phyloP scores from a whole-genome alignment of 2,888 invertebrate genomes.

The Lasioglossum oenotherae region DNA sequence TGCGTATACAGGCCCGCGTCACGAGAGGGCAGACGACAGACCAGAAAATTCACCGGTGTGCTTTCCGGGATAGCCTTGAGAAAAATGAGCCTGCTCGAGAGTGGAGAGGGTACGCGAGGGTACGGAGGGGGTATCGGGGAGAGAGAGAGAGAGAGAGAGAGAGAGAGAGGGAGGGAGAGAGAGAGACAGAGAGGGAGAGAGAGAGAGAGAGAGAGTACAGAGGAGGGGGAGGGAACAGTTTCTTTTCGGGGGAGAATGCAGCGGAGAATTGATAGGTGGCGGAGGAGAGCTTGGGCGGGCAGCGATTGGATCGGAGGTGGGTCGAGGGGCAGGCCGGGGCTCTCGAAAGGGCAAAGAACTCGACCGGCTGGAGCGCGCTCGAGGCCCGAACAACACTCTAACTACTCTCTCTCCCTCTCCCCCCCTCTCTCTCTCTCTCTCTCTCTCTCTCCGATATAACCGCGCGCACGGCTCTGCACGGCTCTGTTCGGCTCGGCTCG shows the following conservation, averaged over 20 bases:
- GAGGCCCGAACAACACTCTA: constrained; percentile 8
- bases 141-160: not conserved
- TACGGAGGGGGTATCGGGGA: not conserved
- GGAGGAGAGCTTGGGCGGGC: constrained; percentile 15
- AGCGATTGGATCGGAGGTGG: constrained; percentile 33
- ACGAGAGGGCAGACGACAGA: constrained; percentile 9
- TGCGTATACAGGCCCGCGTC: constrained; percentile 25
- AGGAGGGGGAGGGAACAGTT: constrained; percentile 11
- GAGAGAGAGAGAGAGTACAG: not conserved
- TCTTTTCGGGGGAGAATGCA: constrained; percentile 31
- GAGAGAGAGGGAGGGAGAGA: not conserved
- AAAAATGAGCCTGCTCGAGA: constrained; percentile 13
- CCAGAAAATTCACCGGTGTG: constrained; percentile 7
- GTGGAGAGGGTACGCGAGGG: not conserved
- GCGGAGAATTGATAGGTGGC: constrained; percentile 2
- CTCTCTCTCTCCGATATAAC: constrained; percentile 1
- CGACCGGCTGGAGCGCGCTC: constrained; percentile 17
- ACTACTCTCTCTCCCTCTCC: not conserved
- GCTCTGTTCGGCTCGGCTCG: not conserved
- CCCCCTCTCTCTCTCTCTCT: not conserved
- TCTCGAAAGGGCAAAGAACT: constrained; percentile 44
- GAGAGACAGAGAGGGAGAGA: not conserved
- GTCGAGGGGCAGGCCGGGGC: constrained; percentile 31
- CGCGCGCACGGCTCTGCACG: not conserved
- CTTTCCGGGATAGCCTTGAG: constrained; percentile 25